Base-by-base conservation (phyloP, 2,113 vertebrate genomes). In the Datnioides undecimradiatus region DNA sequence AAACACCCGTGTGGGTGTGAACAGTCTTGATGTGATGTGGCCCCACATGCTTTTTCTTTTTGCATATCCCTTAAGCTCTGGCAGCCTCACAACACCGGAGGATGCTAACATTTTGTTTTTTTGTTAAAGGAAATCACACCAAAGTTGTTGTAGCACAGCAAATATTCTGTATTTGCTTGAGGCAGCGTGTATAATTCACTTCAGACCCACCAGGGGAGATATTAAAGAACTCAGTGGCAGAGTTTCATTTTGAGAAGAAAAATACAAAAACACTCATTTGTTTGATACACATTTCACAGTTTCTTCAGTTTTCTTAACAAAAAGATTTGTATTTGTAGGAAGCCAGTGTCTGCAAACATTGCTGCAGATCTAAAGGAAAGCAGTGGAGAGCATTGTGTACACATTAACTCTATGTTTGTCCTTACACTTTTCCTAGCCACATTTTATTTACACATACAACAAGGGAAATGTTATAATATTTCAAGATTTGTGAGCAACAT, bases 91-190 rank as follows among this genome's bases (percentile, higher is more conserved):
- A 57, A 55, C 58, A 38, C 8, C 21, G 29, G 29, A 46, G 8
- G 59, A 64, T 25, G 9, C 27, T 78, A 73, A 40, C 63, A 40
- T 80, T 84, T 76, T n/a, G 17, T 70, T 73, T 68, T 55, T 73
- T 45, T 80, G 41, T 48, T 45, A 29, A 72, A 82, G 55, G 58
- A 79, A 89, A 85, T 83, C 49, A 58, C 49, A 82, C 34, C 16
- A 58, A 52, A 82, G 60, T 72, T 67, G 48, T 59, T 52, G 63
- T 72, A 68, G 64, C 60, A 55, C 48, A 41, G 79, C 73, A 78
- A 73, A 87, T 82, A 82, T 87, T 51, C 72, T 79, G 80, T 78
- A 68, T 76, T 89, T 80, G 87, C 88, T 88, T 79, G 63, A 87
- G 84, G 87, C 85, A 3, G 60, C 57, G 84, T 82, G 77, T 87